Base-by-base conservation (phyloP, 2,113 vertebrate species). In the Rostratula benghalensis region DNA sequence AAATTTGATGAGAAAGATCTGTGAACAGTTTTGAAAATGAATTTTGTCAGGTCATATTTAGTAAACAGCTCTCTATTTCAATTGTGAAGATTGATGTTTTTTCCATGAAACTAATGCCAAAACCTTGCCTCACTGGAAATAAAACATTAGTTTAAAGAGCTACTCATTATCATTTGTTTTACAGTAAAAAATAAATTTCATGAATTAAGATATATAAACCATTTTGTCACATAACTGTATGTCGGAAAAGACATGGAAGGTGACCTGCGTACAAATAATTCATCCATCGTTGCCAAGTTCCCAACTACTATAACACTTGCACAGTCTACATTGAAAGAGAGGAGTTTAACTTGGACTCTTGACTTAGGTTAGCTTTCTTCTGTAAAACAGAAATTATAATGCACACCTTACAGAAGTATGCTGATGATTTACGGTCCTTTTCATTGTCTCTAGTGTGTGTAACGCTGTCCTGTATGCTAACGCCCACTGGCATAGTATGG, bases 71-170 rank as follows among this genome's bases (percentile, higher is more conserved):
- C 75, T 89, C 76, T 78, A 73, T 97, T 97, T 97, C 92, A 90
- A 79, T 97, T 90, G 95, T 96, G 95, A 97, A 97, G 97, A 98
- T 97, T 93, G 94, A 98, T 98, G 94, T 33, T 97, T 98, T 98
- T 98, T 98, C 97, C 98, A 97, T 84, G 51, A 97, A 97, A 96
- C 92, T 78, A 96, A 97, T 97, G 97, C 97, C 98, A 98, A 97
- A 98, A 95, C 94, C 97, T 97, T 97, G 97, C 97, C 97, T 98
- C 97, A 97, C 93, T 97, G 95, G n/a, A 95, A 97, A 93, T 95
- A 93, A 97, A 97, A 88, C 90, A 92, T 98, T 94, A 93, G 85
- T 93, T 98, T 98, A 97, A 98, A 98, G 96, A 98, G 95, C 93
- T 92, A 95, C 95, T 97, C 96, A 92, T 97, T 97, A 96, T 97